Evolutionary conservation across 2,888 invertebrate species (phyloP), one percentile per base, ranked within the genome.

Genomic region (Andrena bicolor): DNA sequence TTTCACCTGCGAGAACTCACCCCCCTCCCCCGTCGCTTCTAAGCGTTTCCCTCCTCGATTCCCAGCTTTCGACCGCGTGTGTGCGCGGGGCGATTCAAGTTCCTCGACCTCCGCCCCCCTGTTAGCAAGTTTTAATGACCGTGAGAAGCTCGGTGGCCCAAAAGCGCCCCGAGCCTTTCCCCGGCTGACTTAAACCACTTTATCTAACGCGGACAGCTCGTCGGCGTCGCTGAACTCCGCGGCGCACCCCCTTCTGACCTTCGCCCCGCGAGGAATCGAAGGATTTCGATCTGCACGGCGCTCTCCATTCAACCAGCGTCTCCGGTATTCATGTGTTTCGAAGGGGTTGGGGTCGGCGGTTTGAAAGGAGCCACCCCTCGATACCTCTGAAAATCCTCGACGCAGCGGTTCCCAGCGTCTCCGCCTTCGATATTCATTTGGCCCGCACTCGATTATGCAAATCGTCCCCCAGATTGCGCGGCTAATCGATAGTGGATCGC

Each of bases 121-220:
- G 74, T 68, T 68, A 74, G 56, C 56, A 70, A 73, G 68, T 78
- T 78, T 78, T 78, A 81, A 81, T 73, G 80, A 81, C 63, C 69
- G 80, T 69, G 80, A 30, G 75, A 78, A 73, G 64, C 41, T 16
- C 66, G 72, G 1, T 28, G 48, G 64, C 65, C 72, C 63, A 61
- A 76, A 71, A 61, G 60, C 60, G 49, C 49, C 41, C 32, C 56
- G 41, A 30, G 28, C 51, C 48, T 23, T 32, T 53, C 32, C 20
- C 26, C 51, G 72, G 63, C 63, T 61, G 68, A 76, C 69, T 79
- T 69, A 64, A 79, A 79, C 64, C 79, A 70, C 76, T 79, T 79
- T 79, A 69, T 69, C 76, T 51, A 58, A 70, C 69, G 30, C 51
- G 58, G 48, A 63, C 76, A 70, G 69, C 63, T 76, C 64, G 64